These are phyloP conservation scores for Ennomos erosarius DNA, from an alignment of 2,888 invertebrate species.

Conservation along the genomic window DNA sequence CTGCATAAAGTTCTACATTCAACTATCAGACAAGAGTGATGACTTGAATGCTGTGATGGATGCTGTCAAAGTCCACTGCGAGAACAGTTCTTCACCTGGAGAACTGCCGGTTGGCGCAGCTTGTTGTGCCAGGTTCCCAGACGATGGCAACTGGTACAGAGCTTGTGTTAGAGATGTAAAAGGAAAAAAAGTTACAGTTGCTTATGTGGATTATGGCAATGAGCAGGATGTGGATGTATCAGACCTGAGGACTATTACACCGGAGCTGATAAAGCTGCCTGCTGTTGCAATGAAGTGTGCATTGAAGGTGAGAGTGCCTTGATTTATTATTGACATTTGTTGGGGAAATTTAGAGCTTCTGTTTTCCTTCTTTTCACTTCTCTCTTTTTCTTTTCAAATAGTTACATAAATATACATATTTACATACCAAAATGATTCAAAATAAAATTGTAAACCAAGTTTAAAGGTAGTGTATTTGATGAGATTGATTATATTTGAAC, in stretches of 20 bases:
- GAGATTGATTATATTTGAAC: no score
- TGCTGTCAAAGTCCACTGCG: constrained; percentile 86
- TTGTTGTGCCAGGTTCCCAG: constrained; percentile 92
- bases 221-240: constrained; percentile 89
- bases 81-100: constrained; percentile 72
- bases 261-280: constrained; percentile 87
- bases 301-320: constrained; percentile 78
- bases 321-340: not conserved
- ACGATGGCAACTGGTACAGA: constrained; percentile 95
- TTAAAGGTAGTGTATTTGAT: no score
- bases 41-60: constrained; percentile 88
- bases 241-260: constrained; percentile 87
- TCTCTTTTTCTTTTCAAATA: no score
- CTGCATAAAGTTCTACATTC: constrained; percentile 90
- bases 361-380: not conserved
- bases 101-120: constrained; percentile 86
- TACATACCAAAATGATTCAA: no score
- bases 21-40: constrained; percentile 86
- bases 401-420: no score
- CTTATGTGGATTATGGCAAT: constrained; percentile 98
- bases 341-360: not conserved
- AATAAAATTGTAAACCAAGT: no score
- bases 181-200: constrained; percentile 87
- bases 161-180: constrained; percentile 89
- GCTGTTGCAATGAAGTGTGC: constrained; percentile 92